These are phyloP conservation scores for Lates japonicus DNA, from an alignment of 2,797 vertebrate species.

Conservation along the genomic window DNA sequence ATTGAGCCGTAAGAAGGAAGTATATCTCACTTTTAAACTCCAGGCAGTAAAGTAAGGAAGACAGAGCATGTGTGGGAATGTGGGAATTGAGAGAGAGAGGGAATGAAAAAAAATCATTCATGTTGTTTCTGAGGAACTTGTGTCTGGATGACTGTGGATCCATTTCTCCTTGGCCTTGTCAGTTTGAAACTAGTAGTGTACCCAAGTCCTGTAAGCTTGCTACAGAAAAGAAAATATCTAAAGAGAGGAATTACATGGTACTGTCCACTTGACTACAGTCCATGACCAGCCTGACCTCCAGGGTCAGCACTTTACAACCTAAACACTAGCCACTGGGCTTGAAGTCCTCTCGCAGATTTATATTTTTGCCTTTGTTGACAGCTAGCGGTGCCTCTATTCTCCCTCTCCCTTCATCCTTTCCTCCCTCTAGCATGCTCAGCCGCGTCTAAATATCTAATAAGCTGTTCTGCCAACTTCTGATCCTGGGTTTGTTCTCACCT, in stretches of 20 bases:
- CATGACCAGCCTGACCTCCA: slow-evolving; percentile 1
- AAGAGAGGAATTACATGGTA: not conserved
- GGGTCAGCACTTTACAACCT: slow-evolving; percentile 48
- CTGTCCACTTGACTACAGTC: slow-evolving; percentile 1
- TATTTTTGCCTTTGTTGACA: slow-evolving; percentile 48
- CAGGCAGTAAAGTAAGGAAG: not conserved
- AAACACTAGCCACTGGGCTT: slow-evolving; percentile 8
- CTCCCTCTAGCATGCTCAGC: slow-evolving; percentile 52
- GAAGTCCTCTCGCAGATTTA: slow-evolving; percentile 23
- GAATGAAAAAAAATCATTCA: not conserved
- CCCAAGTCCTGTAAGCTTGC: not conserved
- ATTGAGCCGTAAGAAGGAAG: not conserved
- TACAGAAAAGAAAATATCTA: not conserved
- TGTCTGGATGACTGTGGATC: not conserved
- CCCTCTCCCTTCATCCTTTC: slow-evolving; percentile 34
- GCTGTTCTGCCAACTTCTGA: slow-evolving; percentile 78
- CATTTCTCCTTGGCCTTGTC: not conserved
- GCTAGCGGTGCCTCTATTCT: slow-evolving; percentile 23
- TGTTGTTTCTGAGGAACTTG: not conserved
- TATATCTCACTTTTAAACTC: not conserved
- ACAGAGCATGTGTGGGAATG: not conserved
- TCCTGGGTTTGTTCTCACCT: slow-evolving; percentile 83
- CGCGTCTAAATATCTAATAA: slow-evolving; percentile 82
- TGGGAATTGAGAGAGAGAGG: not conserved
- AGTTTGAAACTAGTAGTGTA: not conserved